phyloP scores from a whole-genome alignment of 2,113 vertebrate species.

The Craseonycteris thonglongyai region DNA sequence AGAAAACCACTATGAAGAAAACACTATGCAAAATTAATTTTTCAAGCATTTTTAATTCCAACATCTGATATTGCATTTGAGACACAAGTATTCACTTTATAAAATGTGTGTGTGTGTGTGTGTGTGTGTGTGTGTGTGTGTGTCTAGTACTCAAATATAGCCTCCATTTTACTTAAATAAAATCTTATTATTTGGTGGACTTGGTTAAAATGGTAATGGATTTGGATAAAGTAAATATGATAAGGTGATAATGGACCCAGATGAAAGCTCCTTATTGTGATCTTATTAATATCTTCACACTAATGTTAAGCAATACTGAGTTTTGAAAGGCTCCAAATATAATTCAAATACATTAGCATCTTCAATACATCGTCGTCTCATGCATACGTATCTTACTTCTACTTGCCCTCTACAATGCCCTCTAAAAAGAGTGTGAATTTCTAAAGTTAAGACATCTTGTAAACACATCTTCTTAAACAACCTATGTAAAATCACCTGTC shows the following conservation, averaged over 20 bases:
- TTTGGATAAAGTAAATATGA: not conserved
- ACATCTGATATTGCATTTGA: not conserved
- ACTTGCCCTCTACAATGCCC: not conserved
- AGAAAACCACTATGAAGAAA: not conserved
- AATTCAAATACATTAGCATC: not conserved
- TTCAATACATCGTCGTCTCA: not conserved
- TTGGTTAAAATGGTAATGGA: not conserved
- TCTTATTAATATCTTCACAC: not conserved
- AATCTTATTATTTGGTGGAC: not conserved
- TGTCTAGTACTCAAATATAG: not conserved
- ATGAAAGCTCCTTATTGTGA: not conserved
- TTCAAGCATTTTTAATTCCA: not conserved
- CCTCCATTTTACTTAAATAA: not conserved
- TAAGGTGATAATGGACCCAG: not conserved
- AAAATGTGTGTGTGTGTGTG: not conserved
- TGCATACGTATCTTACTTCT: not conserved
- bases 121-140: not conserved
- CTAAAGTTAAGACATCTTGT: not conserved
- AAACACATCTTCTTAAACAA: not conserved
- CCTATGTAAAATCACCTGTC: not conserved
- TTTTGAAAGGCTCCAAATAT: not conserved
- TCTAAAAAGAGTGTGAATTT: not conserved
- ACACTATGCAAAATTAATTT: not conserved
- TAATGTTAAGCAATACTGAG: not conserved
- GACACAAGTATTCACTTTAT: not conserved